Evolutionary conservation across 2,888 invertebrate species (phyloP).

Genomic region (Trissolcus japonicus): DNA sequence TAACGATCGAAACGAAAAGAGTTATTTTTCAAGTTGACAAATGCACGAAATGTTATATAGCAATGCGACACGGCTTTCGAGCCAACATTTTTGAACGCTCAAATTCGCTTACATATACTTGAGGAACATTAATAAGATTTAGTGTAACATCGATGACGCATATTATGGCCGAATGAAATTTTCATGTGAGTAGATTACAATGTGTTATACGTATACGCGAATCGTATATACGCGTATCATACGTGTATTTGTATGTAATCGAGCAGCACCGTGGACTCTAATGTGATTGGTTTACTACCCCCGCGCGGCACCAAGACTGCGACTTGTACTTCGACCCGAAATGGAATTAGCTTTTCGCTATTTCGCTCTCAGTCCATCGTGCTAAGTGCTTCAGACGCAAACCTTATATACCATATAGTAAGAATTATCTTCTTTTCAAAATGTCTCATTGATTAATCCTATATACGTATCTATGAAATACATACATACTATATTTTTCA

Average conservation of each 20-base stretch:
- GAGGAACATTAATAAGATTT: conserved; percentile 43
- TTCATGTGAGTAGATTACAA: conserved; percentile 51
- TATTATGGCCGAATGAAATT: conserved; percentile 49
- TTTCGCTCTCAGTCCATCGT: conserved; percentile 65
- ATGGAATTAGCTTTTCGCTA: conserved; percentile 72
- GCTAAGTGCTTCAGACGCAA: conserved; percentile 61
- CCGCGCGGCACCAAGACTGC: conserved; percentile 45
- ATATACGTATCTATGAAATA: too few relatives aligned
- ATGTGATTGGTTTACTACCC: conserved; percentile 72
- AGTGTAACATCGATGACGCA: conserved; percentile 48
- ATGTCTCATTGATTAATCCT: conserved; percentile 6
- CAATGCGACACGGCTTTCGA: too few relatives aligned
- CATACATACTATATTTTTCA: neutral
- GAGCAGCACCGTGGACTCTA: conserved; percentile 62
- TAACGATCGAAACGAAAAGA: too few relatives aligned
- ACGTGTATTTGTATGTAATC: conserved; percentile 49
- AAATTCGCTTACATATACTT: conserved; percentile 10
- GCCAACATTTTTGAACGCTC: too few relatives aligned
- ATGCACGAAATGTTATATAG: too few relatives aligned
- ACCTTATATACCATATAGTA: conserved; percentile 51
- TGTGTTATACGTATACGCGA: conserved; percentile 35
- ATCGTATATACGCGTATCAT: conserved; percentile 25
- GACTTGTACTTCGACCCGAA: conserved; percentile 65
- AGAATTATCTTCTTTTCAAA: conserved; percentile 23
- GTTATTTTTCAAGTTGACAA: conserved; percentile 3